A percentile compares a stretch with the other conserved stretches of the same genome.
phyloP scores from a whole-genome alignment of 2,888 invertebrate species.

The Clistopyga incitator region DNA sequence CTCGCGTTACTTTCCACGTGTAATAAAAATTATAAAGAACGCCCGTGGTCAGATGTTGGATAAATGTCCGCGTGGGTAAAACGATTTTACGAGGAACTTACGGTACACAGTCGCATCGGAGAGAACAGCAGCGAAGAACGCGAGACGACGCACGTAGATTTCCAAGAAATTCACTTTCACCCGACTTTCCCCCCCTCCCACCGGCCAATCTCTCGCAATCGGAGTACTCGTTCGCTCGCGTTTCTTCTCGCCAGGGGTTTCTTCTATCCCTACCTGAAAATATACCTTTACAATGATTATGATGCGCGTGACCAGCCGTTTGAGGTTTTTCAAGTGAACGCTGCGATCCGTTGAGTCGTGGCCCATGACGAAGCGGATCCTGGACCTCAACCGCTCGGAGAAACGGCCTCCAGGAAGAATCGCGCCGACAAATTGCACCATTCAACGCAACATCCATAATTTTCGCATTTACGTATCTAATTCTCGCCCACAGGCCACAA shows the following conservation, averaged over 20 bases:
- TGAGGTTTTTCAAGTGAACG: conserved; percentile 20
- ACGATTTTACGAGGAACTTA: conserved; percentile 65
- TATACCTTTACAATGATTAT: conserved; percentile 15
- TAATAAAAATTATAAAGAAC: conserved; percentile 17
- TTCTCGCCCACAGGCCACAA: not conserved
- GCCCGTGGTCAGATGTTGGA: conserved; percentile 16
- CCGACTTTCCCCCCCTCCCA: conserved; percentile 67
- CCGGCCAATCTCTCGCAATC: conserved; percentile 64
- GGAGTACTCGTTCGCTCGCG: conserved; percentile 28
- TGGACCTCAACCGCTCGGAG: conserved; percentile 10
- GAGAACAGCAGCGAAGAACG: conserved; percentile 39
- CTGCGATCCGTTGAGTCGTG: conserved; percentile 45
- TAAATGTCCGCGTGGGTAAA: conserved; percentile 49
- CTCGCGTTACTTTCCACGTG: not conserved
- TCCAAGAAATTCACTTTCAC: conserved; percentile 84
- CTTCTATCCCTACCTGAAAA: not conserved
- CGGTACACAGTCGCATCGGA: conserved; percentile 31
- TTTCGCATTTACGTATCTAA: not conserved
- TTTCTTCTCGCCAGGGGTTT: conserved; percentile 10
- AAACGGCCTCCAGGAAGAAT: conserved; percentile 15
- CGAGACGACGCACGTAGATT: conserved; percentile 75
- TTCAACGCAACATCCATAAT: conserved; percentile 1
- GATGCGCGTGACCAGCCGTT: conserved; percentile 19
- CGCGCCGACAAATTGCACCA: conserved; percentile 25
- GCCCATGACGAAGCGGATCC: conserved; percentile 51